phyloP scores from a whole-genome alignment of 2,888 invertebrate species.

The Taphrorychus bicolor region DNA sequence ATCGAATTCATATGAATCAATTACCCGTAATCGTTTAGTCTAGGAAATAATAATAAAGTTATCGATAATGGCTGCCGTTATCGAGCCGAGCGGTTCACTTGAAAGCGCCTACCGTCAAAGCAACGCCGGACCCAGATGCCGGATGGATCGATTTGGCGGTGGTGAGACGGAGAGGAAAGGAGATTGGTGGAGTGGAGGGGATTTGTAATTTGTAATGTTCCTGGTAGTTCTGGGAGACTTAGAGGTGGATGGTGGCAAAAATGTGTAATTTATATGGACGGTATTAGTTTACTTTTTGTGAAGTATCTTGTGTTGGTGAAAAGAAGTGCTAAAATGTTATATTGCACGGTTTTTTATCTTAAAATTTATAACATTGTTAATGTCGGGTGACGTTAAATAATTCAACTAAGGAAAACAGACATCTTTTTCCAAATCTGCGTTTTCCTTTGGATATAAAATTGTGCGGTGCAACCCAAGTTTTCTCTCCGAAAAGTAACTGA shows the following conservation, averaged over 20 bases:
- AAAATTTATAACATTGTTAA: constrained; percentile 22
- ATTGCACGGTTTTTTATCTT: background rate
- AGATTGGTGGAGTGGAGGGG: background rate
- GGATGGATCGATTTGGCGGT: background rate
- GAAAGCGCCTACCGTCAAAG: background rate
- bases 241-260: background rate
- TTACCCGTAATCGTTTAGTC: background rate
- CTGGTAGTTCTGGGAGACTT: background rate
- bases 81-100: background rate
- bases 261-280: background rate
- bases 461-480: constrained; percentile 8
- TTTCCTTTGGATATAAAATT: constrained; percentile 26
- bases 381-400: constrained; percentile 42
- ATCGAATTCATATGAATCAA: too few species aligned
- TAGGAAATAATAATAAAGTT: too few species aligned
- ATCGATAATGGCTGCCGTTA: background rate
- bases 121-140: background rate
- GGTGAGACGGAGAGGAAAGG: background rate
- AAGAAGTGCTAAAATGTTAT: constrained; percentile 2
- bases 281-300: constrained; percentile 3
- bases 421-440: constrained; percentile 21
- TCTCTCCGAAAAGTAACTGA: constrained; percentile 24
- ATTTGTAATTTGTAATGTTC: background rate
- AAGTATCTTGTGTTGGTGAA: background rate
- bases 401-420: constrained; percentile 15